These are phyloP conservation scores for Eospalax fontanierii DNA, from an alignment of 2,797 vertebrate genomes.

Conservation along the genomic window DNA sequence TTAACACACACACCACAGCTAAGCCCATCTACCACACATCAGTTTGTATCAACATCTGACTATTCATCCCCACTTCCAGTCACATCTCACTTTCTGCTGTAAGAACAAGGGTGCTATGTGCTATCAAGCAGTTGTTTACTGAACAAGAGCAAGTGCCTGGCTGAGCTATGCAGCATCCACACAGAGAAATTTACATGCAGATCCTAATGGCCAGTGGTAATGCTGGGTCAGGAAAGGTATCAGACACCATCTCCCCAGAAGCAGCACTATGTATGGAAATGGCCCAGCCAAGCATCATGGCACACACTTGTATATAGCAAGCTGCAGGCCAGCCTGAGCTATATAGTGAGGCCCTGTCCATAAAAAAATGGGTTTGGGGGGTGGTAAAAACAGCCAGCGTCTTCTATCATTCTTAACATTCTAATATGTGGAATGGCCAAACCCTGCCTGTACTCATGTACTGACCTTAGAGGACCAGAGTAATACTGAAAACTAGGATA, in stretches of 20 bases:
- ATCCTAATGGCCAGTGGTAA: background rate
- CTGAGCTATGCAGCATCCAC: background rate
- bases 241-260: background rate
- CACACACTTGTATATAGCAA: background rate
- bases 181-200: background rate
- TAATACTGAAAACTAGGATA: background rate
- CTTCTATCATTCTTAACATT: background rate
- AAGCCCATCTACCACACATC: background rate
- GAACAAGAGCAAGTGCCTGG: background rate
- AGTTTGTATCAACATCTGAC: background rate
- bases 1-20: background rate
- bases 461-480: background rate
- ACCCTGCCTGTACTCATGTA: background rate
- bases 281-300: background rate
- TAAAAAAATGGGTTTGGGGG: too few species aligned
- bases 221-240: background rate
- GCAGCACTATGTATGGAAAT: background rate
- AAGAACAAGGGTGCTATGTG: background rate
- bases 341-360: background rate
- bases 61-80: background rate
- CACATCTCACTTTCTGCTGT: background rate
- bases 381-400: background rate
- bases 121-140: background rate
- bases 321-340: background rate
- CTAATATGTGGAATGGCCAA: background rate